A percentile compares a stretch with the other conserved stretches of the same genome.
These are phyloP conservation scores for Lepisosteus oculatus DNA, from an alignment of 2,113 vertebrate species.

Conservation along the genomic window DNA sequence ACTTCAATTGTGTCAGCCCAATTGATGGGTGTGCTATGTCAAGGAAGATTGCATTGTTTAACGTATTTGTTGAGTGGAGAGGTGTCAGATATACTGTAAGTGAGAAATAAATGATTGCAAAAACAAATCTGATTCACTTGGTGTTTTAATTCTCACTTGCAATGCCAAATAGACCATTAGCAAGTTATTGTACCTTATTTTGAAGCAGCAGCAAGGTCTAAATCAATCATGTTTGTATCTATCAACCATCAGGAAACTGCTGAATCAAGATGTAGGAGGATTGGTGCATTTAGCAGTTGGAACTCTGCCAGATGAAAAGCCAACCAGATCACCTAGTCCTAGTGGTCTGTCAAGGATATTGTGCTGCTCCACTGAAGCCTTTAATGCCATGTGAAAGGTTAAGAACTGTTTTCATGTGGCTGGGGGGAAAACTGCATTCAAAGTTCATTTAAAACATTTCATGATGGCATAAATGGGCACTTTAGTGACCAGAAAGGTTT, in stretches of 20 bases:
- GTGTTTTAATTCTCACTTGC: not conserved
- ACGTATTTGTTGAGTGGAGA: too few species aligned
- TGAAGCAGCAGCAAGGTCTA: constrained; percentile 36
- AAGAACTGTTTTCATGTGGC: constrained; percentile 24
- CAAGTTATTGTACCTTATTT: constrained; percentile 36
- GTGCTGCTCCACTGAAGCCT: constrained; percentile 32
- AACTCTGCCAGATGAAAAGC: constrained; percentile 52
- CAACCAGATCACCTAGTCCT: constrained; percentile 62
- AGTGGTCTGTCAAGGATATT: constrained; percentile 47
- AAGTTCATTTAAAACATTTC: constrained; percentile 45
- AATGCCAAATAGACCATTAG: constrained; percentile 42
- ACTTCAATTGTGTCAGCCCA: too few species aligned
- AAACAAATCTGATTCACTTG: too few species aligned
- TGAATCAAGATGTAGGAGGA: constrained; percentile 42
- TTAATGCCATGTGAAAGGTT: constrained; percentile 18
- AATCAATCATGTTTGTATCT: constrained; percentile 45
- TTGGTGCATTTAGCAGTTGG: constrained; percentile 47
- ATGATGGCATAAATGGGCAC: constrained; percentile 17
- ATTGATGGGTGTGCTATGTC: too few species aligned
- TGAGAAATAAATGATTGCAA: too few species aligned
- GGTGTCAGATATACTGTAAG: too few species aligned
- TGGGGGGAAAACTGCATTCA: constrained; percentile 39
- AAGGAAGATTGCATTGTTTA: too few species aligned
- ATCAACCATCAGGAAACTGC: constrained; percentile 37
- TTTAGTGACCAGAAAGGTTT: constrained; percentile 22